Evolutionary conservation across 37 sponge, comb jelly and placozoan species (phyloP).

Genomic region (Spongilla lacustris): DNA sequence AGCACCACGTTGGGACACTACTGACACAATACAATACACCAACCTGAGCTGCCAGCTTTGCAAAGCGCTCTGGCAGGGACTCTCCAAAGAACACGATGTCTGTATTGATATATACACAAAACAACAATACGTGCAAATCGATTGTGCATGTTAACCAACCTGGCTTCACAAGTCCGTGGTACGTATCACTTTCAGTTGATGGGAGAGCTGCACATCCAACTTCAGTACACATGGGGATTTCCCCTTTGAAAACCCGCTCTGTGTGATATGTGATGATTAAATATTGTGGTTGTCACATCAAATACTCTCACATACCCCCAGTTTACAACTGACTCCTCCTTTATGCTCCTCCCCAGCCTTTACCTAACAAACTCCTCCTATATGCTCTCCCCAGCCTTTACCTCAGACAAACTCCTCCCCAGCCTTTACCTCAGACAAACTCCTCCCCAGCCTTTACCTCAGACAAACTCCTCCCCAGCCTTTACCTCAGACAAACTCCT

Average conservation of each 20-base stretch:
- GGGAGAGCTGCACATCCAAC: conserved; percentile 35
- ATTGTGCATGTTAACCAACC: not conserved
- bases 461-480: too few relatives aligned
- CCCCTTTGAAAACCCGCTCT: conserved; percentile 76
- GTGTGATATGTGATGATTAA: not conserved
- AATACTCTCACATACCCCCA: too few relatives aligned
- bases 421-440: too few relatives aligned
- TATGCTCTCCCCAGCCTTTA: too few relatives aligned
- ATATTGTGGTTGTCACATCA: not conserved
- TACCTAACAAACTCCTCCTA: too few relatives aligned
- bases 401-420: conserved; percentile 75
- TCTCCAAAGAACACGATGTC: conserved; percentile 98
- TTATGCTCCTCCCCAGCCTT: not conserved
- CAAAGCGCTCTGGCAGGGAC: conserved; percentile 78
- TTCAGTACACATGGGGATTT: conserved; percentile 62
- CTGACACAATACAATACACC: not conserved
- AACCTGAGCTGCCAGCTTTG: conserved; percentile 39
- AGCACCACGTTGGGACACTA: not conserved
- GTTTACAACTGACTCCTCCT: not conserved
- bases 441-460: too few relatives aligned
- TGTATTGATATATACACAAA: not conserved
- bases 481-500: too few relatives aligned
- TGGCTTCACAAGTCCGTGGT: not conserved
- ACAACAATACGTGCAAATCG: not conserved
- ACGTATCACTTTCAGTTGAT: not conserved